Evolutionary conservation across 2,888 invertebrate species (phyloP).

Genomic region (Drosophila nr. perissopoda): DNA sequence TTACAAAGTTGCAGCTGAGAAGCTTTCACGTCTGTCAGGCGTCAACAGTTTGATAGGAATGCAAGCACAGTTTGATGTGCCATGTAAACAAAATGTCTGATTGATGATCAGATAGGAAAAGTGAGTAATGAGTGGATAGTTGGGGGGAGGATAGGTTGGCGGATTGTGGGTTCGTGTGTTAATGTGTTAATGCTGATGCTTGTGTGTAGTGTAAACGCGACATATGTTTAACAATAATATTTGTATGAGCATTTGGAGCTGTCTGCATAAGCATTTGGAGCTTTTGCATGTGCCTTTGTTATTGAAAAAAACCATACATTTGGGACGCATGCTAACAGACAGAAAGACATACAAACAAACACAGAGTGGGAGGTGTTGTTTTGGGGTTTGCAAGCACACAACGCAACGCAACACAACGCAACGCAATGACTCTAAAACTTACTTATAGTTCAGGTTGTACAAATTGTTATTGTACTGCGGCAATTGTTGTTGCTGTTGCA

Average conservation of each 20-base stretch:
- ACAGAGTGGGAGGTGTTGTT: neutral
- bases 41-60: conserved; percentile 51
- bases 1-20: neutral
- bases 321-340: conserved; percentile 33
- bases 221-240: conserved; percentile 42
- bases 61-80: conserved; percentile 32
- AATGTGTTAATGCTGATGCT: conserved; percentile 1
- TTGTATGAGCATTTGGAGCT: conserved; percentile 42
- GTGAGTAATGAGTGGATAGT: neutral
- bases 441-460: conserved; percentile 72
- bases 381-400: conserved; percentile 7
- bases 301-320: conserved; percentile 3
- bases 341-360: conserved; percentile 25
- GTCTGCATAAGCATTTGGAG: conserved; percentile 24
- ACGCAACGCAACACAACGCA: conserved; percentile 32
- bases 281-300: conserved; percentile 16
- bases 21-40: conserved; percentile 17
- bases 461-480: conserved; percentile 71
- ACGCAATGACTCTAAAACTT: conserved; percentile 63
- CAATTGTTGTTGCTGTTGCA: conserved; percentile 56
- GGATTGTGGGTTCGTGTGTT: neutral
- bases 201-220: conserved; percentile 22
- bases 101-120: conserved; percentile 11
- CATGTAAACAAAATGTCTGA: conserved; percentile 40
- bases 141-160: neutral